Evolutionary conservation across 2,113 vertebrate species (phyloP), one percentile per base, ranked within the genome.

Genomic region (Chauna torquata): DNA sequence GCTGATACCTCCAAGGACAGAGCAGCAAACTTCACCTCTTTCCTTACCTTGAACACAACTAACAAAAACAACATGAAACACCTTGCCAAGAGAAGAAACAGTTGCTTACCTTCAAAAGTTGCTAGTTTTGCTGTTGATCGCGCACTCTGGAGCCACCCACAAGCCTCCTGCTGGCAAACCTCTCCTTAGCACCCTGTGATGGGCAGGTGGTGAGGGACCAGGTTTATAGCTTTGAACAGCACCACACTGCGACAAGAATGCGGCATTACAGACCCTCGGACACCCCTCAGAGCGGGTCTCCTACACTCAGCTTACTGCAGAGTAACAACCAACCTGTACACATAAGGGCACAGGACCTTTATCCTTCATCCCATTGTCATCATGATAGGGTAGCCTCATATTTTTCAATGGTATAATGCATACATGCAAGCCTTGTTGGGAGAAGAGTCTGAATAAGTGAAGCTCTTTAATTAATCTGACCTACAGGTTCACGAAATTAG

Each of bases 141-240:
- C 3, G 1, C n/a, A 30, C 0, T 1, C 32, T 10, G 19, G 19
- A 83, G 12, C 15, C 1, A 4, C 11, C 11, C 15, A 11, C 8
- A 5, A 23, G 7, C 6, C 16, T 40, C 25, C 24, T 3, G 12
- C 14, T 9, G 8, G 14, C 11, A 40, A 54, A 58, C 15, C 27
- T 42, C 17, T 0, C 30, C 18, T 12, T 1, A 2, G 8, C 44
- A 15, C 16, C 45, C 44, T 0, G 0, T 1, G 3, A 18, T 11
- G 11, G 12, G 42, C 45, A 1, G 3, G 24, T 9, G 4, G 28
- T 1, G 1, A 24, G 14, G 38, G n/a, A 61, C 7, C 0, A 3
- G 27, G 4, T 38, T 66, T n/a, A 20, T 16, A 6, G 3, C 5
- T 10, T n/a, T 8, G 5, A 2, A 1, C 6, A 62, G 16, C 45